Percentiles rank a stretch among this genome's conserved stretches.
Evolutionary conservation across 2,888 invertebrate genomes (phyloP).

Genomic region (Exocentrus adspersus): DNA sequence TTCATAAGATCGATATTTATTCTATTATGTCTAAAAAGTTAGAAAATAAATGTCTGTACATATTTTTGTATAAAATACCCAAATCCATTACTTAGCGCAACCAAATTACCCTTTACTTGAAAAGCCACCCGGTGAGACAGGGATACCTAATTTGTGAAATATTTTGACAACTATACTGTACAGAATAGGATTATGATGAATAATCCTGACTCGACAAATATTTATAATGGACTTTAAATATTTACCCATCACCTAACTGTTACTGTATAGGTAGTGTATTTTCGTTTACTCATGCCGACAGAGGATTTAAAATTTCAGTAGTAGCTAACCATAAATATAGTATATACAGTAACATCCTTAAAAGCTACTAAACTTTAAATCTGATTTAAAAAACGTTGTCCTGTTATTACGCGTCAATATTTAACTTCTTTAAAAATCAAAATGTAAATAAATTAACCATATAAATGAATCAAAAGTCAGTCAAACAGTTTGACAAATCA

Average conservation of each 20-base stretch:
- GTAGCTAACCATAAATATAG: too few relatives aligned
- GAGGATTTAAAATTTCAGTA: too few relatives aligned
- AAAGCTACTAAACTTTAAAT: too few relatives aligned
- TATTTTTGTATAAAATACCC: constrained; percentile 5
- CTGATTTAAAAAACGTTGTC: too few relatives aligned
- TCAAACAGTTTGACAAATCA: too few relatives aligned
- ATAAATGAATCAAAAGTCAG: too few relatives aligned
- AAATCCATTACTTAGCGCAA: constrained; percentile 3
- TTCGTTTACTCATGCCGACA: background rate
- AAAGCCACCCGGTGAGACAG: constrained; percentile 26
- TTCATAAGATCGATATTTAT: constrained; percentile 20
- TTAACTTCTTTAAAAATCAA: too few relatives aligned
- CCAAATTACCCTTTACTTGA: constrained; percentile 11
- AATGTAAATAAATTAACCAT: too few relatives aligned
- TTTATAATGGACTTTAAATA: constrained; percentile 32
- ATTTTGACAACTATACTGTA: constrained; percentile 48
- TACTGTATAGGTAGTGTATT: constrained; percentile 21
- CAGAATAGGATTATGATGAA: constrained; percentile 42
- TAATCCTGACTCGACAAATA: constrained; percentile 39
- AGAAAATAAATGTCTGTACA: constrained; percentile 22
- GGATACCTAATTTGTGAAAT: constrained; percentile 44
- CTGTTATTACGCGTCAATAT: too few relatives aligned
- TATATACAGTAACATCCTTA: too few relatives aligned
- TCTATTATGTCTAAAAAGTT: constrained; percentile 2
- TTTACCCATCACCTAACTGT: constrained; percentile 20